These are phyloP conservation scores for Caerostris darwini DNA, from an alignment of 1,140 invertebrate species.

Conservation along the genomic window DNA sequence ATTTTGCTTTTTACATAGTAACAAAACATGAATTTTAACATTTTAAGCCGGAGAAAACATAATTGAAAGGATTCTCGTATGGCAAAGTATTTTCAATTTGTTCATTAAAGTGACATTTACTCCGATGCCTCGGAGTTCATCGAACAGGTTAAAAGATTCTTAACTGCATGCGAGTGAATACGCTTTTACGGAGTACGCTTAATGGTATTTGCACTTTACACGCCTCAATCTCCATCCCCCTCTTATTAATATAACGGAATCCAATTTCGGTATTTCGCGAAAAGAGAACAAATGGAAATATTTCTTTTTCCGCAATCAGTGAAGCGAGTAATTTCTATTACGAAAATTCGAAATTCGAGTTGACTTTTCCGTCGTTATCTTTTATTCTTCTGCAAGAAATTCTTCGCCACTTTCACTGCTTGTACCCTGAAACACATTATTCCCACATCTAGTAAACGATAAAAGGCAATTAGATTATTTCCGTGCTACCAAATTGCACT, in stretches of 20 bases:
- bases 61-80: too few species aligned
- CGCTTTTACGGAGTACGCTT: background rate
- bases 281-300: background rate
- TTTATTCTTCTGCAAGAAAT: background rate
- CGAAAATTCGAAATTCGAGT: background rate
- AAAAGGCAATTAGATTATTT: background rate
- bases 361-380: background rate
- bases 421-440: background rate
- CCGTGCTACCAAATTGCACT: background rate
- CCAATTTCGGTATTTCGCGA: background rate
- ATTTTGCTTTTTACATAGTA: too few species aligned
- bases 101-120: too few species aligned
- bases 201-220: background rate
- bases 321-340: background rate
- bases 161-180: too few species aligned
- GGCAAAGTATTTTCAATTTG: too few species aligned
- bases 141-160: too few species aligned
- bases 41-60: too few species aligned
- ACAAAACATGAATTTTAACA: too few species aligned
- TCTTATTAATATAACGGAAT: background rate
- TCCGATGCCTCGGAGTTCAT: too few species aligned
- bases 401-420: background rate
- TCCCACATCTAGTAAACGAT: background rate
- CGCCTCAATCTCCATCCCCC: background rate
- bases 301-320: background rate